phyloP scores from a whole-genome alignment of 2,888 invertebrate genomes.

The Isotomurus palustris region DNA sequence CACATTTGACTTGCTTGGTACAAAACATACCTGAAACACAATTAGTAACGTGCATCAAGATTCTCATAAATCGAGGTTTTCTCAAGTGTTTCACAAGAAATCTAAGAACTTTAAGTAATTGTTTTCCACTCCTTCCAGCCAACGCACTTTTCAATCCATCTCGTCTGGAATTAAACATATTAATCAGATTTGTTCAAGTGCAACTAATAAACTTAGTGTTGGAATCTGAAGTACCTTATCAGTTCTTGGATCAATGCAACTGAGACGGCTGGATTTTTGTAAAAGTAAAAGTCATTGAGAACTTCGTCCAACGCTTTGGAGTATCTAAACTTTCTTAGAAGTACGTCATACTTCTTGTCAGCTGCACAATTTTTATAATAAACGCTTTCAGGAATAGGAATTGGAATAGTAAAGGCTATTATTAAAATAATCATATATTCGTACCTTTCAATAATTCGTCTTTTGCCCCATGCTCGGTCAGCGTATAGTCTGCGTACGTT shows the following conservation, averaged over 20 bases:
- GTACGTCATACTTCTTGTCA: conserved; percentile 60
- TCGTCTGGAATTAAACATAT: conserved; percentile 54
- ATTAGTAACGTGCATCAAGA: conserved; percentile 68
- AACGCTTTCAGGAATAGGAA: too few species aligned
- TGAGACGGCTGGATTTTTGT: conserved; percentile 68
- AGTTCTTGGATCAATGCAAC: conserved; percentile 80
- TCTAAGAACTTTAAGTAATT: conserved; percentile 62
- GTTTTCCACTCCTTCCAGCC: conserved; percentile 64
- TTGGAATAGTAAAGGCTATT: not conserved
- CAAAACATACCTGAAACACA: conserved; percentile 60
- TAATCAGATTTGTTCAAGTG: not conserved
- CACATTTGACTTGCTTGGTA: conserved; percentile 28
- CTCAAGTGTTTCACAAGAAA: conserved; percentile 72
- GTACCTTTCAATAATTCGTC: conserved; percentile 31
- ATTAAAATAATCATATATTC: not conserved
- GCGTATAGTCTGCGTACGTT: conserved; percentile 35
- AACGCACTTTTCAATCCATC: conserved; percentile 72
- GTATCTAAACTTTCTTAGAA: conserved; percentile 74
- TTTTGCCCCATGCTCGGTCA: conserved; percentile 38
- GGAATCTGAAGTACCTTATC: conserved; percentile 52
- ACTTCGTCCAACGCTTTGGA: conserved; percentile 72
- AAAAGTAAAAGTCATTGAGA: conserved; percentile 58
- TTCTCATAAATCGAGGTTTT: conserved; percentile 67
- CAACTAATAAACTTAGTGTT: not conserved
- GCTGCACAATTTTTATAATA: conserved; percentile 23